Evolutionary conservation across 2,113 vertebrate species (phyloP).

Genomic region (Tapirus terrestris): DNA sequence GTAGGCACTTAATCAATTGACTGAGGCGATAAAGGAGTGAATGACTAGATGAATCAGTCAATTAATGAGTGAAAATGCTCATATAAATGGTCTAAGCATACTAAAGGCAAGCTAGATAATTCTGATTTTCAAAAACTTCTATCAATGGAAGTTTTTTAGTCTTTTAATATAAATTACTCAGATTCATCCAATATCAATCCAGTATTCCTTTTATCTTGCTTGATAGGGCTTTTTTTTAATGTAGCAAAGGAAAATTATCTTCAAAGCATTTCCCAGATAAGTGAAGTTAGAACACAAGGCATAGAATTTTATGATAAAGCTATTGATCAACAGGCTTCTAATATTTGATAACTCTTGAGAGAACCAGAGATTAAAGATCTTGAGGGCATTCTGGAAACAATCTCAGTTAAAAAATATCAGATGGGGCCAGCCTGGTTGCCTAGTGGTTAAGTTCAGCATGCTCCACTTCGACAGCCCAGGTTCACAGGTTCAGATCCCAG

Average conservation of each 20-base stretch:
- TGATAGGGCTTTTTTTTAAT: neutral
- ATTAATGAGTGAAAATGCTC: neutral
- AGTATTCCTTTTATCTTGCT: neutral
- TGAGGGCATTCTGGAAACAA: neutral
- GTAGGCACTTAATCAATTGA: neutral
- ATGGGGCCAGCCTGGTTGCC: too few relatives aligned
- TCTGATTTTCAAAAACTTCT: neutral
- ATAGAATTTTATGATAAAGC: constrained; percentile 31
- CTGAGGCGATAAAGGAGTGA: constrained; percentile 27
- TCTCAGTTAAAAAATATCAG: neutral
- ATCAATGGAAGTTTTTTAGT: neutral
- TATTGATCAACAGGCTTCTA: neutral
- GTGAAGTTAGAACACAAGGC: neutral
- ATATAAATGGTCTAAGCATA: neutral
- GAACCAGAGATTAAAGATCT: neutral
- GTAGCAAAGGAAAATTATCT: neutral
- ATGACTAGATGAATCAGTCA: neutral
- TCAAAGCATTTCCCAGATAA: constrained; percentile 14
- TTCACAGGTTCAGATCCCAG: too few relatives aligned
- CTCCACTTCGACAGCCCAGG: too few relatives aligned
- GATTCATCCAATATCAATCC: neutral
- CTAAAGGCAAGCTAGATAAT: neutral
- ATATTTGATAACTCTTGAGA: neutral
- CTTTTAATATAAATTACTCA: neutral
- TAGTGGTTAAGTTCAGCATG: too few relatives aligned